Base-by-base conservation (phyloP, 2,113 vertebrate species). In the Dromas ardeola region DNA sequence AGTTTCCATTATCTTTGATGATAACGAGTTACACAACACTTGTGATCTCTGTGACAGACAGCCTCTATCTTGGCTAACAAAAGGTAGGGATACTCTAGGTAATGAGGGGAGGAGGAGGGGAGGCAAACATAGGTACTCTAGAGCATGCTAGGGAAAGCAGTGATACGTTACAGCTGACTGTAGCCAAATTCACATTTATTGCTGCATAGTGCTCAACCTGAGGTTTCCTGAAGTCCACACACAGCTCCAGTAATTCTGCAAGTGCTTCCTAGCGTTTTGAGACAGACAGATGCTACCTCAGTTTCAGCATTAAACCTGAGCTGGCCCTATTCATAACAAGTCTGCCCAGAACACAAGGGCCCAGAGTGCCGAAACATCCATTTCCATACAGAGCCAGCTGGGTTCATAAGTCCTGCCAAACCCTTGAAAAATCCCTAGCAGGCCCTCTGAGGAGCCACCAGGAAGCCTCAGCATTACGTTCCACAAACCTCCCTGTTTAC, bases 151-250 rank as follows among this genome's bases (percentile, higher is more conserved):
- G 15, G 40, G 50, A 92, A 89, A 59, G 67, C 72, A 81, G 29
- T 22, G 36, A 8, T 69, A 42, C 17, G 7, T 34, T 72, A 25
- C 53, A 76, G 29, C n/a, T 2, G 1, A 52, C 47, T 62, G 20
- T 17, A 82, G 2, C 7, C 9, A 76, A 88, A 63, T 5, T n/a
- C 29, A 22, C 0, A 0, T 15, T 47, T 45, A 67, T 9, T 32
- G n/a, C n/a, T 38, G 42, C 29, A 50, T 11, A 74, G 38, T 27
- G 7, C 49, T 36, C 21, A 16, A 78, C 22, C 42, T 50, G 11
- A 89, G 50, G 20, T 58, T 61, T 86, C 47, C 59, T 38, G 21
- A 83, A 42, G 40, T 14, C 22, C 42, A 58, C 13, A n/a, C 13
- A 13, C 1, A 8, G 26, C 13, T 87, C 13, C 53, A 69, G 22